Base-by-base conservation (phyloP, 2,888 invertebrate species). In the Polydrusus cervinus region DNA sequence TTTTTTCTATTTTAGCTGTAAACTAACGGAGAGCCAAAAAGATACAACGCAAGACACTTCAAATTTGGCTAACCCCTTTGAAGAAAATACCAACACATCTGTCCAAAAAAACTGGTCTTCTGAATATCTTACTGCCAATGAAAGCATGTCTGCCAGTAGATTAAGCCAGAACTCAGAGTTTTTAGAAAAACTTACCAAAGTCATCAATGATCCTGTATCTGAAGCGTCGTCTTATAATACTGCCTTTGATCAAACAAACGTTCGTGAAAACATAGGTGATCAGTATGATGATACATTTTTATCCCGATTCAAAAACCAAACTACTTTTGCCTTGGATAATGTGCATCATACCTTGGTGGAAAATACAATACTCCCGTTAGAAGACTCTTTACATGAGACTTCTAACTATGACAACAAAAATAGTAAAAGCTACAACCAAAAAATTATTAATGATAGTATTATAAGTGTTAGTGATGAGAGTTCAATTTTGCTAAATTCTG, bases 381-480 rank as follows among this genome's bases (percentile, higher is more conserved):
- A 40, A n/a, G 38, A 47, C 1, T 61, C 65, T 7, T 14, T 66
- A 0, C 1, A 38, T 38, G 10, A 47, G n/a, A 3, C n/a, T 25
- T 14, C 18, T 66, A 14, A 34, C 34, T 34, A 34, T 25, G 25
- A 62, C 13, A 3, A 10, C 8, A 7, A 25, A 7, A 25, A 25
- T 10, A 14, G 25, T n/a, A 47, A 62, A 11, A n/a, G 9, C 7
- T 30, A 0, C n/a, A 13, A 20, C 20, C 20, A 14, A 45, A 30
- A 43, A 43, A 34, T 18, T 9, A 8, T 53, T 51, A 25, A 62
- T 62, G 43, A n/a, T 10, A 70, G 69, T 40, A 16, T 70, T n/a
- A 62, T 70, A 61, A 43, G 40, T 6, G 40, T 70, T 16, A 70
- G 70, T 43, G 70, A 70, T 62, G 70, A 70, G 10, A 62, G 70